Conservation (phyloP, 2,888 invertebrate species). For the Sepiola atlantica region DNA sequence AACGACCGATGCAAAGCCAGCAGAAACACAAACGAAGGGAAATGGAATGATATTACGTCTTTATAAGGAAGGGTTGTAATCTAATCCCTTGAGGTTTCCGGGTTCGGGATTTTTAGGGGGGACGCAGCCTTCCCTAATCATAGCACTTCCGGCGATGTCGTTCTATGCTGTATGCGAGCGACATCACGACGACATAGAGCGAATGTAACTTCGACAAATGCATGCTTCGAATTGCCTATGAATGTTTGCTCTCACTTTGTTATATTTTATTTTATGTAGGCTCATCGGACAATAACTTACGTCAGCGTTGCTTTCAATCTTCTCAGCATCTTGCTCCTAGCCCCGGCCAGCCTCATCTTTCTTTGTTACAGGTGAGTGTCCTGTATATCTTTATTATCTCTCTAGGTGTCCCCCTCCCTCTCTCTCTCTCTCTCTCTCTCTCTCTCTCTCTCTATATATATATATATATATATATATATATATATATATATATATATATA, state of each 20-base stretch:
- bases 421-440: not conserved
- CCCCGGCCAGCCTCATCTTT: not conserved
- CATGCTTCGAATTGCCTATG: not conserved
- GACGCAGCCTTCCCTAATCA: too few relatives aligned
- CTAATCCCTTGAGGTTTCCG: too few relatives aligned
- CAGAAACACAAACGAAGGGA: too few relatives aligned
- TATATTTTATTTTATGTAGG: not conserved
- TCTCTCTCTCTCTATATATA: not conserved
- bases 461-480: too few relatives aligned
- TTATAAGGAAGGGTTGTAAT: too few relatives aligned
- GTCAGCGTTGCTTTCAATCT: constrained; percentile 16
- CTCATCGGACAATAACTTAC: not conserved
- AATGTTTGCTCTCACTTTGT: not conserved
- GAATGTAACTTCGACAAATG: not conserved
- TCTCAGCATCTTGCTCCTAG: not conserved
- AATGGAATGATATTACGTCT: too few relatives aligned
- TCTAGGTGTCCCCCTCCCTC: not conserved
- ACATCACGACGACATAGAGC: too few relatives aligned
- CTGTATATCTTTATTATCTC: not conserved
- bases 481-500: too few relatives aligned
- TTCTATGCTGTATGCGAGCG: too few relatives aligned
- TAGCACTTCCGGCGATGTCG: too few relatives aligned
- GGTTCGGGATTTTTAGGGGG: too few relatives aligned
- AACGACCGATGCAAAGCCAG: too few relatives aligned
- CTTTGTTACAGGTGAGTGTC: not conserved